These are phyloP conservation scores for Xerus rutilus DNA, from an alignment of 2,797 vertebrate species.

Conservation along the genomic window DNA sequence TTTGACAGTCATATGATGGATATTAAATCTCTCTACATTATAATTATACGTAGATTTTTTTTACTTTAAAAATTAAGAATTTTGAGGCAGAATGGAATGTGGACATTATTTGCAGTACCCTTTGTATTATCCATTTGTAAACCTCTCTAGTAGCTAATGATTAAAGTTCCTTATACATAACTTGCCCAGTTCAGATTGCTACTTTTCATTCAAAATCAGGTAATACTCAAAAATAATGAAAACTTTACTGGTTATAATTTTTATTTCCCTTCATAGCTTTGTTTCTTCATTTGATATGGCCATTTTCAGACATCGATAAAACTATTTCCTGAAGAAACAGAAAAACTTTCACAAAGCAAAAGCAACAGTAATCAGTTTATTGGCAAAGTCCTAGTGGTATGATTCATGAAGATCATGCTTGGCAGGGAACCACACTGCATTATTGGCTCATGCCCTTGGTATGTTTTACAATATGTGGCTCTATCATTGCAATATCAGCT, in stretches of 20 bases:
- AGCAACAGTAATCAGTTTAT: background rate
- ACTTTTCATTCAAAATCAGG: background rate
- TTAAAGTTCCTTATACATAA: background rate
- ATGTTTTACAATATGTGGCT: background rate
- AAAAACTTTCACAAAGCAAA: background rate
- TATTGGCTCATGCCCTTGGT: slow-evolving; percentile 17
- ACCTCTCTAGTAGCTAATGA: background rate
- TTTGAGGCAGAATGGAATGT: background rate
- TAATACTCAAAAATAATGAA: background rate
- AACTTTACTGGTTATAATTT: background rate
- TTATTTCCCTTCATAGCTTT: background rate
- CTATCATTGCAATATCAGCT: slow-evolving; percentile 2
- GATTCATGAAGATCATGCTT: background rate
- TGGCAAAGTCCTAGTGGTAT: background rate
- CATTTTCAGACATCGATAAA: background rate
- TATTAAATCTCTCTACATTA: background rate
- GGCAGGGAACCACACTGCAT: background rate
- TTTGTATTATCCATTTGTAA: background rate
- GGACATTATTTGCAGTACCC: background rate
- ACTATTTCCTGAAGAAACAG: background rate
- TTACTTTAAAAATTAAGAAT: background rate
- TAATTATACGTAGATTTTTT: background rate
- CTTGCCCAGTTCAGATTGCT: background rate
- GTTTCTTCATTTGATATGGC: slow-evolving; percentile 35
- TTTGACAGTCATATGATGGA: background rate